phyloP scores from a whole-genome alignment of 2,888 invertebrate species.

The Lithophane socia region DNA sequence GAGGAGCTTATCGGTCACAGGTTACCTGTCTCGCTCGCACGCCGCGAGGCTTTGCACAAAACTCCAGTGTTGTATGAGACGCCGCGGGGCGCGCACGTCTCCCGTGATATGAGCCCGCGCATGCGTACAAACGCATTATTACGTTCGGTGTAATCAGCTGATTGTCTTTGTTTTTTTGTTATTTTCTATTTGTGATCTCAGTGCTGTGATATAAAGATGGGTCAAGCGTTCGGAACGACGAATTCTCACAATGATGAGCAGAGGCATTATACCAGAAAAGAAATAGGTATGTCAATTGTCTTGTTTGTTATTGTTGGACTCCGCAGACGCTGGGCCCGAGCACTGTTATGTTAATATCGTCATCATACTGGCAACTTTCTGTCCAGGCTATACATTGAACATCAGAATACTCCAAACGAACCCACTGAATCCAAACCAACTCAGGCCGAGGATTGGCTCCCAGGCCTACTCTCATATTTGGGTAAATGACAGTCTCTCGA shows the following conservation, averaged over 20 bases:
- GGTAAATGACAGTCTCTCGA: not conserved
- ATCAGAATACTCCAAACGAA: not conserved
- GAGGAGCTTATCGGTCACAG: slow-evolving; percentile 69
- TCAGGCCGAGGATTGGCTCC: not conserved
- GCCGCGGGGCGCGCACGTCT: slow-evolving; percentile 74
- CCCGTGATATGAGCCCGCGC: slow-evolving; percentile 76
- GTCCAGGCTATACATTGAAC: slow-evolving; percentile 11
- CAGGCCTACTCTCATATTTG: not conserved
- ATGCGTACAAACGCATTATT: slow-evolving; percentile 75
- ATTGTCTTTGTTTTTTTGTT: slow-evolving; percentile 70
- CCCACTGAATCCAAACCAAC: not conserved
- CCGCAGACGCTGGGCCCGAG: slow-evolving; percentile 36
- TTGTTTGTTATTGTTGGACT: slow-evolving; percentile 64
- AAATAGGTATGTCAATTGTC: slow-evolving; percentile 81
- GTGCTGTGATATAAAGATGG: slow-evolving; percentile 85
- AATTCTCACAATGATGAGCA: slow-evolving; percentile 85
- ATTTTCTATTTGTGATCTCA: slow-evolving; percentile 74
- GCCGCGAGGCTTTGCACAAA: slow-evolving; percentile 45
- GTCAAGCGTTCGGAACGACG: slow-evolving; percentile 88
- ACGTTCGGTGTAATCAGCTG: slow-evolving; percentile 79
- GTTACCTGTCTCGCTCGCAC: slow-evolving; percentile 69
- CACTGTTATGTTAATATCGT: slow-evolving; percentile 32
- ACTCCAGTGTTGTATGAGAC: slow-evolving; percentile 72
- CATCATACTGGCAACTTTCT: slow-evolving; percentile 7
- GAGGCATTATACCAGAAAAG: slow-evolving; percentile 86